These are phyloP conservation scores for Lathamus discolor DNA, from an alignment of 2,113 vertebrate species.

Conservation along the genomic window DNA sequence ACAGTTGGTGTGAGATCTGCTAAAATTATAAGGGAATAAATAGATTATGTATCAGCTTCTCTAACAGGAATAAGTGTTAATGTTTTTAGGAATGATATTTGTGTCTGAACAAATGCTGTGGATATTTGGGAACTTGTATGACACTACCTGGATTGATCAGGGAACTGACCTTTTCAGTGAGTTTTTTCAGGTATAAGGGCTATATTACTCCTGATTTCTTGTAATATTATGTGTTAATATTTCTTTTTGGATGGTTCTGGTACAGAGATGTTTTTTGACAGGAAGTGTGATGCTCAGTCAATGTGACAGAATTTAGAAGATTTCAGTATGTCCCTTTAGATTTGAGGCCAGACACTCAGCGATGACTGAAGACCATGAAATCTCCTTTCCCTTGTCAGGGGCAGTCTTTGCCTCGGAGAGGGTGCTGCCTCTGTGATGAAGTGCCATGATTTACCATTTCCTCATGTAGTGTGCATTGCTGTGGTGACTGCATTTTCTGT, in stretches of 20 bases:
- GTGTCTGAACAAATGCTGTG: background rate
- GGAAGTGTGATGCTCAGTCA: background rate
- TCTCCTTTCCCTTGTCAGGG: background rate
- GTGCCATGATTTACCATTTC: background rate
- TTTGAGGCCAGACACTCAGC: background rate
- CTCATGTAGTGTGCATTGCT: rapidly evolving
- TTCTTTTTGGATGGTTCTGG: background rate
- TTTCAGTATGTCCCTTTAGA: background rate
- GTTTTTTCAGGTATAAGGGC: background rate
- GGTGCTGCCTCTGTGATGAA: background rate
- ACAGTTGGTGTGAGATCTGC: background rate
- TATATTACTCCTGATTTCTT: background rate
- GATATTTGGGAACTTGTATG: background rate
- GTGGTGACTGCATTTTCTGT: rapidly evolving
- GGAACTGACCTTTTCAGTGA: background rate
- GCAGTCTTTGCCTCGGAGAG: background rate
- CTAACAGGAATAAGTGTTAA: background rate
- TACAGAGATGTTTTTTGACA: background rate
- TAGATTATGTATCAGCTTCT: background rate
- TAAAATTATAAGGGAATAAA: background rate
- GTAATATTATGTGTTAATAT: background rate
- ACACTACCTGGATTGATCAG: background rate
- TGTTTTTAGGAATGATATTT: background rate
- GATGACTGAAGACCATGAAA: background rate
- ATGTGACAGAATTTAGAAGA: background rate